Base-by-base conservation (phyloP, 2,113 vertebrate genomes). In the Oncorhynchus masou region DNA sequence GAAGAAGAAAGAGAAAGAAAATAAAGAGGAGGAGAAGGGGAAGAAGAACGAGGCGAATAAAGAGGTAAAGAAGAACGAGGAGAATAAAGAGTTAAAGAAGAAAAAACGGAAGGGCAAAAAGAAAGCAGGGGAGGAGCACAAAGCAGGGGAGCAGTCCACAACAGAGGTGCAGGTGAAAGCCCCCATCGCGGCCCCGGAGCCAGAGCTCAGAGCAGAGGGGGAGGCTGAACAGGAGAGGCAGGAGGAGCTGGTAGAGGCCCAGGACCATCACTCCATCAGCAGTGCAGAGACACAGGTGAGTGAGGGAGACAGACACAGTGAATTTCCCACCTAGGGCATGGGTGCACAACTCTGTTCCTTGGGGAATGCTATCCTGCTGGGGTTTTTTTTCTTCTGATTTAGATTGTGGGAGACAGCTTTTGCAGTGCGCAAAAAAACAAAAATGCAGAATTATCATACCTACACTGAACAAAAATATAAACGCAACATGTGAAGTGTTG, bases 181-280 rank as follows among this genome's bases (percentile, higher is more conserved):
- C 1, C 97, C 95, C 0, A 98, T 97, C 73, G 96, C 96, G 75
- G 97, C 94, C 88, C 95, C 96, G 22, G 97, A 98, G 86, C 95
- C 96, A 0, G 97, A 97, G 83, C 95, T 97, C 74, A 96, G 94
- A 89, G 87, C 93, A 0, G 96, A 98, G 16, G 13, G 93, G 0
- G 96, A 98, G 76, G 91, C 93, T 0, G 90, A 91, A 31, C 87
- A 77, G 75, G 92, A 92, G 77, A 95, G 93, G 0, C 96, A 98
- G 51, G 51, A 54, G 51, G 51, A 54, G 76, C 91, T 92, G 0
- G 90, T 90, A 27, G 86, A 79, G 75, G 95, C 95, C 0, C 88
- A 95, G 13, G 96, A 97, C 88, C 95, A 97, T 76, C 95, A 96
- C 83, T 98, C 96, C 1, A 68, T 96, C 22, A 97, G 96, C 92